Evolutionary conservation across 2,797 vertebrate species (phyloP).

Genomic region (Acrossocheilus wenchowensis): DNA sequence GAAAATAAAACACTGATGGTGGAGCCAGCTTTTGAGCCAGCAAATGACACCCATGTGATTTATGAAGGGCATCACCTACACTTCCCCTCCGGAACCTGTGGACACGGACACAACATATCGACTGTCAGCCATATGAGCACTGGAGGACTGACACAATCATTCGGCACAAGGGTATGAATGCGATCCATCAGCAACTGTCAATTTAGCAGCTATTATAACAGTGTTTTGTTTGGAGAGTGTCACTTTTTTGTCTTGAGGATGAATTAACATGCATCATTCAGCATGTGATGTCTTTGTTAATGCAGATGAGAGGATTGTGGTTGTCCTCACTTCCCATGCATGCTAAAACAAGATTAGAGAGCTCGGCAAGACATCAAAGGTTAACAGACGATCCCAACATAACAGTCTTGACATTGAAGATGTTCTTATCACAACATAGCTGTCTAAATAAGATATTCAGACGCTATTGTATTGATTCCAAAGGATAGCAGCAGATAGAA

Average conservation of each 20-base stretch:
- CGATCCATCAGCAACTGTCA: background rate
- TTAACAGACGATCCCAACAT: conserved; percentile 35
- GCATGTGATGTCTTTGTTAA: conserved; percentile 49
- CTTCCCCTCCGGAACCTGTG: conserved; percentile 83
- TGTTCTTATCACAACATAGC: conserved; percentile 47
- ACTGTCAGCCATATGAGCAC: conserved; percentile 26
- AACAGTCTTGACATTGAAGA: conserved; percentile 34
- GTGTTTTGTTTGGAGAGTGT: conserved; percentile 20
- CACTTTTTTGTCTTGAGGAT: conserved; percentile 36
- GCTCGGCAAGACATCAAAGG: conserved; percentile 45
- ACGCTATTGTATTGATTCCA: conserved; percentile 15
- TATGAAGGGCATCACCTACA: conserved; percentile 81
- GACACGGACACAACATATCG: conserved; percentile 80
- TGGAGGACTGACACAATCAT: conserved; percentile 64
- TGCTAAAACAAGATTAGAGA: conserved; percentile 47
- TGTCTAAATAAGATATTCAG: conserved; percentile 28
- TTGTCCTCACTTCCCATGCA: conserved; percentile 24
- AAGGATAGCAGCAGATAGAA: background rate
- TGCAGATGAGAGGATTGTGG: conserved; percentile 34
- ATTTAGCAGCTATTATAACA: background rate
- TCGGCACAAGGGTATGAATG: conserved; percentile 82
- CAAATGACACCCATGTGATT: conserved; percentile 83
- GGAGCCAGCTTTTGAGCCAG: conserved; percentile 83
- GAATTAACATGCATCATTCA: conserved; percentile 46
- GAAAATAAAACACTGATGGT: conserved; percentile 85